Percentiles rank a stretch among this genome's conserved stretches.
Conservation (phyloP, 2,797 vertebrate genomes). For the Hylomyscus alleni region DNA sequence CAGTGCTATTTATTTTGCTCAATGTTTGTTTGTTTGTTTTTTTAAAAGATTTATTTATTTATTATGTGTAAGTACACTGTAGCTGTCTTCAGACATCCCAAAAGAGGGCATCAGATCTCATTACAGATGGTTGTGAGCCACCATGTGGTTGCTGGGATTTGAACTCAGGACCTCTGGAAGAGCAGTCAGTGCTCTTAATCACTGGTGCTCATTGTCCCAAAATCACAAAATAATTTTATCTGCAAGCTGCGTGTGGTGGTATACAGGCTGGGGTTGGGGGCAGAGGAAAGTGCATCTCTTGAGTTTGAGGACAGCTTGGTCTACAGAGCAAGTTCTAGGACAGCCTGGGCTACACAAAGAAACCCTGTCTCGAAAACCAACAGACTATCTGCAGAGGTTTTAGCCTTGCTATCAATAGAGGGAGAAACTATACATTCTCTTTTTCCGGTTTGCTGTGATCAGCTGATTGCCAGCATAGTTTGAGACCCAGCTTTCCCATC, state of each 20-base stretch:
- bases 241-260: background rate
- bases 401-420: background rate
- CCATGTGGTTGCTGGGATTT: no score
- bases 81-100: no score
- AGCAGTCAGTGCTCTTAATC: no score
- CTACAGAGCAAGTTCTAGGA: background rate
- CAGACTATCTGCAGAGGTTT: conserved; percentile 58
- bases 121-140: no score
- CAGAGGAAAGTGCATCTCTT: background rate
- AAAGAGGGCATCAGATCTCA: no score
- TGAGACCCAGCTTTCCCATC: background rate
- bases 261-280: background rate
- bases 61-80: no score
- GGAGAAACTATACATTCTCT: background rate
- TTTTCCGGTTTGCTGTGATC: conserved; percentile 45
- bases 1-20: conserved; percentile 21
- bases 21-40: background rate
- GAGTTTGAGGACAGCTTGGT: background rate
- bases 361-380: background rate
- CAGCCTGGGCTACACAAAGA: background rate
- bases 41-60: no score
- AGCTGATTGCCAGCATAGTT: background rate
- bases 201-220: background rate
- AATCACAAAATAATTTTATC: conserved; percentile 35
- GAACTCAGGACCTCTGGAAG: no score